phyloP scores from a whole-genome alignment of 2,888 invertebrate species.

The Leptinotarsa rubiginosa region DNA sequence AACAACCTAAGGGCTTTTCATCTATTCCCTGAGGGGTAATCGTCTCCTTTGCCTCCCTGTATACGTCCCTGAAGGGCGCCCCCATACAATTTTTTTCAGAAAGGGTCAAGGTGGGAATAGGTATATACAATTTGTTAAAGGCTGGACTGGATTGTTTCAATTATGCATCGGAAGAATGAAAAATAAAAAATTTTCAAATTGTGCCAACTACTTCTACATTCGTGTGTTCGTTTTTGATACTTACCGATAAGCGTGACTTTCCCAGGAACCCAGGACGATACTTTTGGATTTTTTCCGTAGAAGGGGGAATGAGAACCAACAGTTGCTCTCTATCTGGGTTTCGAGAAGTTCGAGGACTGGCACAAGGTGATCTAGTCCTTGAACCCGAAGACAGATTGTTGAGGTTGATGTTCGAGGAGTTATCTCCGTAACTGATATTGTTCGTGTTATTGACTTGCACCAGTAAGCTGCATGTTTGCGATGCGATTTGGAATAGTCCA shows the following conservation, averaged over 20 bases:
- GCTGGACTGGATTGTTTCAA: too few relatives aligned
- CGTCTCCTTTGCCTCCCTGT: too few relatives aligned
- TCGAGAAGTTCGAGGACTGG: slow-evolving; percentile 24
- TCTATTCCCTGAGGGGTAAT: too few relatives aligned
- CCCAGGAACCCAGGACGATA: slow-evolving; percentile 55
- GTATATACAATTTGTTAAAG: too few relatives aligned
- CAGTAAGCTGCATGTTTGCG: slow-evolving; percentile 81
- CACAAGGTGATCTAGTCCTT: slow-evolving; percentile 33
- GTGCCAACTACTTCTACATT: too few relatives aligned
- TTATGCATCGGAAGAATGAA: too few relatives aligned
- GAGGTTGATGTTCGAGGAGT: slow-evolving; percentile 74
- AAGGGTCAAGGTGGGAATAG: too few relatives aligned
- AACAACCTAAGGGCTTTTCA: too few relatives aligned
- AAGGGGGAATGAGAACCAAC: slow-evolving; percentile 72
- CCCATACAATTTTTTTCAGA: too few relatives aligned
- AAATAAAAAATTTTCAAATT: too few relatives aligned
- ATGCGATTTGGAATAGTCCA: slow-evolving; percentile 82
- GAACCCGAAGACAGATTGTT: slow-evolving; percentile 60
- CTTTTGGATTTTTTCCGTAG: slow-evolving; percentile 45
- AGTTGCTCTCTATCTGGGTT: slow-evolving; percentile 63
- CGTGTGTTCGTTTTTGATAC: slow-evolving; percentile 49
- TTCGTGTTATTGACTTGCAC: slow-evolving; percentile 83
- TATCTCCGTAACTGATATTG: slow-evolving; percentile 78
- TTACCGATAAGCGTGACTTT: slow-evolving; percentile 74
- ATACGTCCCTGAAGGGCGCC: too few relatives aligned